phyloP scores from a whole-genome alignment of 92 coral and sea anemone species.

The Pocillopora meandrina region DNA sequence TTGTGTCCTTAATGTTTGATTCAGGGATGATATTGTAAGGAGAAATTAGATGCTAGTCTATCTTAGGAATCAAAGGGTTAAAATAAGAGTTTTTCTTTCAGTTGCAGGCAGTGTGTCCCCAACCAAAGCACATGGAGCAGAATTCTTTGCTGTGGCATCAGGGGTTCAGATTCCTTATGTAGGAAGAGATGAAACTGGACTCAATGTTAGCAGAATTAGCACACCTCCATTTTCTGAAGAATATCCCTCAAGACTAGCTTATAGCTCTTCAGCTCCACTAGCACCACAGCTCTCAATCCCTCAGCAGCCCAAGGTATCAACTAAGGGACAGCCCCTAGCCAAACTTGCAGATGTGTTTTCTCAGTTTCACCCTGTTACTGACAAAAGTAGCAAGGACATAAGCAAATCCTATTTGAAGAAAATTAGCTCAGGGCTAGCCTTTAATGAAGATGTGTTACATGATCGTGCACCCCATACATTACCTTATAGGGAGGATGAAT shows the following conservation, averaged over 20 bases:
- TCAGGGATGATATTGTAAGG: too few species aligned
- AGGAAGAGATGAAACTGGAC: conserved; percentile 78
- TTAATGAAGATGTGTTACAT: conserved; percentile 79
- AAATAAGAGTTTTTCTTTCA: background rate
- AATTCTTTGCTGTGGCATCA: conserved; percentile 91
- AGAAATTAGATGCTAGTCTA: too few species aligned
- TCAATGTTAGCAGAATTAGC: conserved; percentile 22
- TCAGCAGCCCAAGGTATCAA: conserved; percentile 3
- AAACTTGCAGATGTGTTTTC: conserved; percentile 66
- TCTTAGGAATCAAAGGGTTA: background rate
- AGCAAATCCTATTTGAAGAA: conserved; percentile 70
- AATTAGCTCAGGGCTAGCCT: conserved; percentile 72
- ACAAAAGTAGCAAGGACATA: conserved; percentile 63
- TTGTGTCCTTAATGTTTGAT: too few species aligned
- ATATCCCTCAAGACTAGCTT: conserved; percentile 36
- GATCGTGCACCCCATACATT: conserved; percentile 86
- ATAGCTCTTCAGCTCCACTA: conserved; percentile 29
- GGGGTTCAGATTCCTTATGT: conserved; percentile 97
- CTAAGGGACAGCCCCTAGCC: conserved; percentile 44
- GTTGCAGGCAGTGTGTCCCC: conserved; percentile 75
- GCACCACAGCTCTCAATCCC: conserved; percentile 21
- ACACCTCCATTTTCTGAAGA: conserved; percentile 37
- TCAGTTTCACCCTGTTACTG: conserved; percentile 59
- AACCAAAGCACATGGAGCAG: conserved; percentile 83
- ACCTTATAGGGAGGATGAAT: conserved; percentile 73